These are phyloP conservation scores for Lacerta viridis DNA, from an alignment of 2,797 vertebrate species.

Conservation along the genomic window DNA sequence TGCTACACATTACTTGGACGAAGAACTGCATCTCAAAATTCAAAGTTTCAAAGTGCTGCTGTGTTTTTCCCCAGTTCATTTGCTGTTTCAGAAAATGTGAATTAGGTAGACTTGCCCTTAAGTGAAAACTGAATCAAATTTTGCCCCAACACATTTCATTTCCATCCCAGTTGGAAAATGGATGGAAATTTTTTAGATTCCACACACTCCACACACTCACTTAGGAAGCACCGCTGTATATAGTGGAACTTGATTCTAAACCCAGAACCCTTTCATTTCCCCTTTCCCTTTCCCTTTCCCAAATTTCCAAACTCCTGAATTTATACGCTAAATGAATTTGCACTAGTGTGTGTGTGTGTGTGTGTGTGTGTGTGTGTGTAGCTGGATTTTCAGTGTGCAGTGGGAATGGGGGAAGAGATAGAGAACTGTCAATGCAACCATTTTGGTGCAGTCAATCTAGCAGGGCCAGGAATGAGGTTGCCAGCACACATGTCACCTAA, in stretches of 20 bases:
- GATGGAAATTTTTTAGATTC: neutral
- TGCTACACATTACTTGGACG: neutral
- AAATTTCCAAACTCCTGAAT: neutral
- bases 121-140: neutral
- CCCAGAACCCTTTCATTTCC: neutral
- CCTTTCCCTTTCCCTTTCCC: neutral
- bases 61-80: too few species aligned
- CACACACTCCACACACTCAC: too few species aligned
- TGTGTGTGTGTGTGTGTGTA: too few species aligned
- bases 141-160: neutral
- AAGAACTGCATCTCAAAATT: neutral
- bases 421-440: neutral
- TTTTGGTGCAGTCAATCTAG: neutral
- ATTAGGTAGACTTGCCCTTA: too few species aligned
- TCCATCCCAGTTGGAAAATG: neutral
- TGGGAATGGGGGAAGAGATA: neutral
- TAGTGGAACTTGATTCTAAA: neutral
- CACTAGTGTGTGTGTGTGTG: too few species aligned
- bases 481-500: fast-evolving
- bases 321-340: neutral
- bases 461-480: neutral
- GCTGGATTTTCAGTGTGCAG: neutral
- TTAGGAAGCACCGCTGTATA: too few species aligned
- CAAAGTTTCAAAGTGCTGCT: too few species aligned
- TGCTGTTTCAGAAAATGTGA: too few species aligned